Conservation (phyloP, 1,140 invertebrate species). For the Conopomorpha cramerella region DNA sequence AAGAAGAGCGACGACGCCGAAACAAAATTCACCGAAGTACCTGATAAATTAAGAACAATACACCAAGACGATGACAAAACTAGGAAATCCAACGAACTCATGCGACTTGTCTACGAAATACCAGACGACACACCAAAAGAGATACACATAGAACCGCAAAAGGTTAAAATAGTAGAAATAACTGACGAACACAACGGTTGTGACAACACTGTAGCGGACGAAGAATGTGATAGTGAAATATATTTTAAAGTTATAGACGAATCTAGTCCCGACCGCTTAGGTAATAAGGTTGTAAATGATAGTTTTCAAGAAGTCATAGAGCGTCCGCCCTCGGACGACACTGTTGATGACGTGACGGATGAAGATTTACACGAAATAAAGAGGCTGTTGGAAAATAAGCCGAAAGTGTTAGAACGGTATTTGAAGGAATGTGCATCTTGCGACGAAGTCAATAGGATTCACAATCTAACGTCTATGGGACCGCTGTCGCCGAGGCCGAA, state of each 20-base stretch:
- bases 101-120: conserved; percentile 12
- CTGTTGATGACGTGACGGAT: too few relatives aligned
- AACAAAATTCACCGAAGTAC: background rate
- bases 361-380: background rate
- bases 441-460: conserved; percentile 55
- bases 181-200: background rate
- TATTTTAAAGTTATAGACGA: background rate
- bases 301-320: background rate
- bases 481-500: conserved; percentile 46
- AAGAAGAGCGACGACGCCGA: background rate
- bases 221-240: background rate
- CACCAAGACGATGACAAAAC: too few relatives aligned
- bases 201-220: background rate
- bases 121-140: conserved; percentile 4
- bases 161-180: background rate
- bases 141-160: background rate
- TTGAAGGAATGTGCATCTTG: conserved; percentile 67
- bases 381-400: background rate
- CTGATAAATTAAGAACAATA: conserved; percentile 11
- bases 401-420: conserved; percentile 60
- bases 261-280: background rate
- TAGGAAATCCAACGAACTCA: conserved; percentile 15
- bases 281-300: background rate
- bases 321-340: background rate
- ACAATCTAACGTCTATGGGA: conserved; percentile 28